phyloP scores from a whole-genome alignment of 2,797 vertebrate species.

The Hephaestus fuliginosus region DNA sequence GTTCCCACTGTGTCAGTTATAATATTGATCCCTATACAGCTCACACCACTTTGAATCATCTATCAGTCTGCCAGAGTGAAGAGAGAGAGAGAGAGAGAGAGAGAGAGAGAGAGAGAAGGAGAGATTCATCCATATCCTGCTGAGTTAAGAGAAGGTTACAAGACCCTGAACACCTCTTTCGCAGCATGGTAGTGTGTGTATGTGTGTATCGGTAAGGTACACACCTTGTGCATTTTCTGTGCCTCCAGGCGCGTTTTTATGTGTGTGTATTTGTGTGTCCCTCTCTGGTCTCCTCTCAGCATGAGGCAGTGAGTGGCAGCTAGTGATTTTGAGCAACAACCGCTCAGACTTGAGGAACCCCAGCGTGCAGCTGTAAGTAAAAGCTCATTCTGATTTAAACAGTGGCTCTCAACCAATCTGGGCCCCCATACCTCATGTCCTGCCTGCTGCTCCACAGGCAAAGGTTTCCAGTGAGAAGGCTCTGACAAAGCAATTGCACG shows the following conservation, averaged over 20 bases:
- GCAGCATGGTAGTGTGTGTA: slow-evolving; percentile 38
- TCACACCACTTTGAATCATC: slow-evolving; percentile 28
- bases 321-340: slow-evolving; percentile 77
- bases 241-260: slow-evolving; percentile 19
- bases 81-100: not conserved
- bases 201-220: slow-evolving; percentile 2
- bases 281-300: slow-evolving; percentile 62
- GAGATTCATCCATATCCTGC: slow-evolving; percentile 67
- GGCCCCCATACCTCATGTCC: slow-evolving; percentile 32
- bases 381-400: slow-evolving; percentile 71
- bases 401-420: slow-evolving; percentile 35
- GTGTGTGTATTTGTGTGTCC: slow-evolving; percentile 47
- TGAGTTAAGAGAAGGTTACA: slow-evolving; percentile 74
- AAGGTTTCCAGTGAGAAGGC: slow-evolving; percentile 38
- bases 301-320: slow-evolving; percentile 70
- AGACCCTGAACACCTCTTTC: slow-evolving; percentile 59
- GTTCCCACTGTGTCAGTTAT: not conserved
- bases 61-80: slow-evolving; percentile 35
- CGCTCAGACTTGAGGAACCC: slow-evolving; percentile 61
- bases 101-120: slow-evolving; percentile 30
- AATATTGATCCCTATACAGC: slow-evolving; percentile 1
- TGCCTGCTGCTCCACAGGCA: slow-evolving; percentile 31
- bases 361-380: slow-evolving; percentile 72
- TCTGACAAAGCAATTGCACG: slow-evolving; percentile 38
- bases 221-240: slow-evolving; percentile 22